These are phyloP conservation scores for Grantiella picta DNA, from an alignment of 2,113 vertebrate genomes.

Conservation along the genomic window DNA sequence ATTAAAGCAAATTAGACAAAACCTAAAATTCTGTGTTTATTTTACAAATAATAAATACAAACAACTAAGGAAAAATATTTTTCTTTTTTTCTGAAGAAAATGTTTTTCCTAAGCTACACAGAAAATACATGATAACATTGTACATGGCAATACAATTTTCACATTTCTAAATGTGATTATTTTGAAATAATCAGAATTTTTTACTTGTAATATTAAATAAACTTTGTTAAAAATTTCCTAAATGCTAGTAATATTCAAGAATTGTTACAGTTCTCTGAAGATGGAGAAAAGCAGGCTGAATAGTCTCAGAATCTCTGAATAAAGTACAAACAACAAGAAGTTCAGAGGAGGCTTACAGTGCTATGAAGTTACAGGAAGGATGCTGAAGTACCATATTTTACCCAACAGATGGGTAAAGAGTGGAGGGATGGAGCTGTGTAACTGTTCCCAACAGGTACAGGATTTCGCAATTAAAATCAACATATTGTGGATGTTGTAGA, in stretches of 20 bases:
- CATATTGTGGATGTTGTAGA: background rate
- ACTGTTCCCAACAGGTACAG: background rate
- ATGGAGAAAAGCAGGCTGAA: background rate
- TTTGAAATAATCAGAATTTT: background rate
- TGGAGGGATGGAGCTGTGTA: background rate
- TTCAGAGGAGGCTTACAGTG: background rate
- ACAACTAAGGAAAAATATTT: background rate
- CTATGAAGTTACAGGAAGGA: background rate
- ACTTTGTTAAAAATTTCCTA: background rate
- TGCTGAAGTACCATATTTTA: background rate
- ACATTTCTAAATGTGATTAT: background rate
- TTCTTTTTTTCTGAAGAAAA: background rate
- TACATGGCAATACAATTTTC: background rate
- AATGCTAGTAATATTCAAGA: background rate
- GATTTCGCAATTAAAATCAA: background rate
- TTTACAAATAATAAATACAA: constrained; percentile 50
- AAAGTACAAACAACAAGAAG: background rate
- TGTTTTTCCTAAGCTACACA: background rate
- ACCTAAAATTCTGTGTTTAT: constrained; percentile 25
- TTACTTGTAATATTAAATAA: background rate
- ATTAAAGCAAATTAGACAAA: constrained; percentile 17
- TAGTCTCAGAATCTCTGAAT: background rate
- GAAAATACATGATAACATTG: background rate
- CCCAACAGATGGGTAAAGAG: background rate
- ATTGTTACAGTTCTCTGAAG: background rate